Evolutionary conservation across 2,113 vertebrate genomes (phyloP), one percentile per base, ranked within the genome.

Genomic region (Misgurnus anguillicaudatus): DNA sequence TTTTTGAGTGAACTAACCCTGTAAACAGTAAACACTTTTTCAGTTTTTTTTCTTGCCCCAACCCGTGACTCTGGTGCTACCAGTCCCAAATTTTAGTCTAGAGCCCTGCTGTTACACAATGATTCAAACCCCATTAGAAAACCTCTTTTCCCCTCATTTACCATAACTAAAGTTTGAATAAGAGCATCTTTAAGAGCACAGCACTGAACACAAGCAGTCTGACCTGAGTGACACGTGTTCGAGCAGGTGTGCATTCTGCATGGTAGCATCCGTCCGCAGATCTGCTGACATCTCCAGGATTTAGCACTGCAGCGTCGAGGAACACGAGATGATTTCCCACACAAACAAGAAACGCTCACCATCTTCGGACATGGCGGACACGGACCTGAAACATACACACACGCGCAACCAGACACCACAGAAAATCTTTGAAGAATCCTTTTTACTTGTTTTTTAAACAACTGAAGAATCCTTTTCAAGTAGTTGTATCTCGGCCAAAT

Each of bases 331-430:
- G 94, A 95, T 73, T 96, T 97, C 80, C 91, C 90, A 82, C 98
- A 99, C 86, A 96, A 84, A 82, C 98, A 98, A 4, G 94, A 91
- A 6, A 91, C 95, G 1, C 92, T 90, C 10, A 99, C 94, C 97
- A 98, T 97, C 91, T 98, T 97, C 17, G 98, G 97, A 85, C 97
- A 99, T 1, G 97, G 96, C 0, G 98, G 98, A 24, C 98, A 99
- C 0, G 97, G 97, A 64, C 97, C 97, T 98, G 80, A 39, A 21
- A 76, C 14, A 75, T 53, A 86, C 38, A 82, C 16, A 74, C 16
- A 81, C 21, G 67, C 31, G n/a, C 6, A 65, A 21, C 64, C 51
- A 80, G 6, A 66, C 47, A 58, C 31, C 39, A 31, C 24, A 31
- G 24, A 31, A 3, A 31, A 31, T 3, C 24, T 31, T 31, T 31